Percentiles rank a stretch among this genome's conserved stretches.
Conservation (phyloP, 2,888 invertebrate species). For the Tinea semifulvella region DNA sequence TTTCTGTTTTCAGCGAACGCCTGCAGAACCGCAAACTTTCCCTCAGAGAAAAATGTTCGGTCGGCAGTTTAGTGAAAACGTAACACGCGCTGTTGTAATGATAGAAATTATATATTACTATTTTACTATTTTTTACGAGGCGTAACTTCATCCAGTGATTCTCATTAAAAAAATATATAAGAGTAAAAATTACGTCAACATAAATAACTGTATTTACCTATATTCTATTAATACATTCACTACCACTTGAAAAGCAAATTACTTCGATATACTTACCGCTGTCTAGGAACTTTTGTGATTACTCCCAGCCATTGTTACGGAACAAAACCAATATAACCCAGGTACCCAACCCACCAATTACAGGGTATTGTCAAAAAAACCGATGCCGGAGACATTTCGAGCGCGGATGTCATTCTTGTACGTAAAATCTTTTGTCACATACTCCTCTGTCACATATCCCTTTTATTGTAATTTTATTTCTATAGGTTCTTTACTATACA, state of each 20-base stretch:
- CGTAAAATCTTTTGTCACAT: slow-evolving; percentile 51
- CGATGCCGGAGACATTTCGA: slow-evolving; percentile 58
- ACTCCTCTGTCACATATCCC: slow-evolving; percentile 65
- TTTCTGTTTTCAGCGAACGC: too few species aligned
- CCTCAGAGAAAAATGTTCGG: too few species aligned
- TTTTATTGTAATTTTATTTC: slow-evolving; percentile 53
- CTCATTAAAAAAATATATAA: too few species aligned
- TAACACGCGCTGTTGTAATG: too few species aligned
- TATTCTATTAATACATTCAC: neutral
- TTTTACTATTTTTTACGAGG: too few species aligned
- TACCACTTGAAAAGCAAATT: slow-evolving; percentile 31
- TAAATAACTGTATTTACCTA: neutral
- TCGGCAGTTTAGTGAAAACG: too few species aligned
- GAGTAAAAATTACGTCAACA: neutral
- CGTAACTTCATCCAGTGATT: too few species aligned
- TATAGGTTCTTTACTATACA: slow-evolving; percentile 39
- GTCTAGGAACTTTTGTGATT: slow-evolving; percentile 34
- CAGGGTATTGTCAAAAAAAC: slow-evolving; percentile 50
- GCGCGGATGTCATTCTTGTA: slow-evolving; percentile 49
- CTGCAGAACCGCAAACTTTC: too few species aligned
- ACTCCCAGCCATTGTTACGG: slow-evolving; percentile 45
- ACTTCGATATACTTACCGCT: slow-evolving; percentile 44
- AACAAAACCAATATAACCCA: slow-evolving; percentile 55
- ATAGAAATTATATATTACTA: too few species aligned
- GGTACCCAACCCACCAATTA: slow-evolving; percentile 68